Evolutionary conservation across 2,797 vertebrate genomes (phyloP).

Genomic region (Amniataba percoides): DNA sequence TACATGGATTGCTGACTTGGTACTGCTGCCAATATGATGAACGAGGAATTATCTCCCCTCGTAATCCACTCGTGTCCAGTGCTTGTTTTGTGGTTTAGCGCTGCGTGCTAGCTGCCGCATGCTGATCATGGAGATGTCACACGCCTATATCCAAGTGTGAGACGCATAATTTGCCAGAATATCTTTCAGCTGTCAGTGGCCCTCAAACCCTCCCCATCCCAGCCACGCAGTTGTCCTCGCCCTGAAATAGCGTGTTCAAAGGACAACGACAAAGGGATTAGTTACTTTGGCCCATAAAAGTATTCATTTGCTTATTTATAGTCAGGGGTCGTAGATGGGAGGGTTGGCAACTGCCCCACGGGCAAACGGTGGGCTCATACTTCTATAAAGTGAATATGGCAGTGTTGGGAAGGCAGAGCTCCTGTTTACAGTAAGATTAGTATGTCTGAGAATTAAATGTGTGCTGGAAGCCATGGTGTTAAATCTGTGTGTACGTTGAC

Average conservation of each 20-base stretch:
- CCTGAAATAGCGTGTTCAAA: conserved; percentile 92
- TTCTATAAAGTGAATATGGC: conserved; percentile 22
- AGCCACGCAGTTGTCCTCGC: conserved; percentile 87
- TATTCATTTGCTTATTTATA: conserved; percentile 88
- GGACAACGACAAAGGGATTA: conserved; percentile 92
- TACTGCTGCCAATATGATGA: conserved; percentile 72
- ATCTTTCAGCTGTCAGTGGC: conserved; percentile 92
- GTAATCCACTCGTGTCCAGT: conserved; percentile 61
- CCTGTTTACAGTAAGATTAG: conserved; percentile 22
- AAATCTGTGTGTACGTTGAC: background rate
- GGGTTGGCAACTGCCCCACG: conserved; percentile 72
- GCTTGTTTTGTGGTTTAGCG: conserved; percentile 70
- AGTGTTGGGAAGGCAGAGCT: background rate
- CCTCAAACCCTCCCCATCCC: conserved; percentile 84
- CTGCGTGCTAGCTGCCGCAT: conserved; percentile 60
- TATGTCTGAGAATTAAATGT: conserved; percentile 20
- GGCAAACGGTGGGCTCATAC: conserved; percentile 17
- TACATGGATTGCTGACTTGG: conserved; percentile 63
- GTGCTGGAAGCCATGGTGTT: conserved; percentile 18
- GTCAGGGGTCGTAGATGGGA: conserved; percentile 71
- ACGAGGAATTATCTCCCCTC: conserved; percentile 61
- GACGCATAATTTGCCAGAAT: conserved; percentile 84
- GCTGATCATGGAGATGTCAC: conserved; percentile 83
- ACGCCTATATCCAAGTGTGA: conserved; percentile 79
- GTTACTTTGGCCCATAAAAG: conserved; percentile 87